phyloP scores from a whole-genome alignment of 2,113 vertebrate genomes.

The Taxidea taxus region DNA sequence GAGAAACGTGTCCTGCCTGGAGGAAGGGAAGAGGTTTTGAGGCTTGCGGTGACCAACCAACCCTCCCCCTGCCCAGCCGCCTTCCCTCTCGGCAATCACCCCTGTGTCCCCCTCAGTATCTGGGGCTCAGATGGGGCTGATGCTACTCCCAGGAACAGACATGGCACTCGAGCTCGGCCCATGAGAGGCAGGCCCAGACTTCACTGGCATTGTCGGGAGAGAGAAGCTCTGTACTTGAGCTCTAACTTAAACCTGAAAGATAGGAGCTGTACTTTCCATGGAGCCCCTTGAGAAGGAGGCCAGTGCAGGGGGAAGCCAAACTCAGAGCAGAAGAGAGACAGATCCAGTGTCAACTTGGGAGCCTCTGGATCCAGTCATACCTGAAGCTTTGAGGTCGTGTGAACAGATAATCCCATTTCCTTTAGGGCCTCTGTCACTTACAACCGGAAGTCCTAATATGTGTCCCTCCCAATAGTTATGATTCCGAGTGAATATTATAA shows the following conservation, averaged over 20 bases:
- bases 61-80: background rate
- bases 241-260: background rate
- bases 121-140: background rate
- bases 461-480: background rate
- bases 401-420: rapidly evolving
- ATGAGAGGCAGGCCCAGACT: background rate
- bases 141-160: background rate
- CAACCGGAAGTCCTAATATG: background rate
- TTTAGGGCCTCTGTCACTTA: background rate
- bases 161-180: rapidly evolving
- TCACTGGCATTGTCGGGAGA: background rate
- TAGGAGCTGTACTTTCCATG: background rate
- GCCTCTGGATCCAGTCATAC: background rate
- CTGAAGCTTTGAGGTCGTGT: background rate
- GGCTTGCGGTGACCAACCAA: rapidly evolving
- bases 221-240: background rate
- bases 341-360: rapidly evolving
- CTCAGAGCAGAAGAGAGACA: background rate
- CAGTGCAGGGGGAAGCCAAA: background rate
- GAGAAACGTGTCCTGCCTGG: background rate
- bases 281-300: background rate
- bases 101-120: background rate
- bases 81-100: background rate
- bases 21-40: background rate
- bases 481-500: background rate